Evolutionary conservation across 2,797 vertebrate species (phyloP).

Genomic region (Coendou prehensilis): DNA sequence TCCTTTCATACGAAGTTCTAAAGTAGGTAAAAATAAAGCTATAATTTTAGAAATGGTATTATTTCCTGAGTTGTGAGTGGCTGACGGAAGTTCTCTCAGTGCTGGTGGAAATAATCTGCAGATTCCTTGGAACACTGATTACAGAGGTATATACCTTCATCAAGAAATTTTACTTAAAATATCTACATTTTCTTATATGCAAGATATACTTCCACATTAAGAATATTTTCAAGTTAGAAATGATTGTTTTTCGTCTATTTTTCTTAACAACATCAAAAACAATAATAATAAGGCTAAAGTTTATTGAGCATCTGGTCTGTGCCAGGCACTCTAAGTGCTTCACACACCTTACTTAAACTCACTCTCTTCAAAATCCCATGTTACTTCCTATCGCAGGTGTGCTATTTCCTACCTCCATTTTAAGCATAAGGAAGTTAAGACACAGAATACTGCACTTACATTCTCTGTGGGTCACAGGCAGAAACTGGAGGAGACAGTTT

Average conservation of each 20-base stretch:
- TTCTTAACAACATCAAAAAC: neutral
- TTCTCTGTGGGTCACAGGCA: conserved; percentile 75
- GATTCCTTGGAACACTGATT: conserved; percentile 17
- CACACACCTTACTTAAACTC: neutral
- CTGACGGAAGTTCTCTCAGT: neutral
- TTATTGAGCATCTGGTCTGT: neutral
- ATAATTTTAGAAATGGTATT: conserved; percentile 10
- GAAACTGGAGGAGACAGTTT: conserved; percentile 72
- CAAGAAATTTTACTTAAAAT: conserved; percentile 34
- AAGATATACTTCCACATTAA: neutral
- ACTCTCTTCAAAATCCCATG: neutral
- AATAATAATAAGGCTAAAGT: neutral
- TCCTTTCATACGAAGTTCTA: conserved; percentile 26
- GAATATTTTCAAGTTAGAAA: conserved; percentile 31
- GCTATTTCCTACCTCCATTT: conserved; percentile 61
- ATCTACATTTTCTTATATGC: neutral
- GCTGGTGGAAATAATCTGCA: neutral
- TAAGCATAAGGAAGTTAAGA: conserved; percentile 80
- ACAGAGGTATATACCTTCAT: neutral
- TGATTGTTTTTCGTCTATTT: neutral
- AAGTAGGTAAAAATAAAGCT: conserved; percentile 10
- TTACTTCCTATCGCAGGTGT: neutral
- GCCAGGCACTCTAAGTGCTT: neutral
- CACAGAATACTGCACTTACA: conserved; percentile 74
- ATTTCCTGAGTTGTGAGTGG: neutral